Evolutionary conservation across 2,797 vertebrate genomes (phyloP).

Genomic region (Nannoperca obscura): DNA sequence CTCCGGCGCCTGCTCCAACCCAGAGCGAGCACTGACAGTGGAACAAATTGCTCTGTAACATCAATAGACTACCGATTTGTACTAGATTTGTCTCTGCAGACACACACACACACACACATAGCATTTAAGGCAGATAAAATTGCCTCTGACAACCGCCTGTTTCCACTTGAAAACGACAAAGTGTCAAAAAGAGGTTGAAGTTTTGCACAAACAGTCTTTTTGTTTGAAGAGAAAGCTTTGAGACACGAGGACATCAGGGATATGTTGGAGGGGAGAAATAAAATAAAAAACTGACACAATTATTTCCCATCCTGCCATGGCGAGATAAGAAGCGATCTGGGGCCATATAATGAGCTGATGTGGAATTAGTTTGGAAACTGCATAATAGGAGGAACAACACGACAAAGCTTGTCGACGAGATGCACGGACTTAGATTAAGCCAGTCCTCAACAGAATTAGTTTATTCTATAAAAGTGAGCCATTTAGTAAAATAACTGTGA

Average conservation of each 20-base stretch:
- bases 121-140: slow-evolving; percentile 24
- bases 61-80: slow-evolving; percentile 40
- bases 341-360: slow-evolving; percentile 64
- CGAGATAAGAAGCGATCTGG: slow-evolving; percentile 60
- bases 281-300: slow-evolving; percentile 5
- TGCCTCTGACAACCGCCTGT: slow-evolving; percentile 10
- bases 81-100: slow-evolving; percentile 36
- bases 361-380: slow-evolving; percentile 52
- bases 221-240: slow-evolving; percentile 29
- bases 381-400: slow-evolving; percentile 21
- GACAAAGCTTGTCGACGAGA: not conserved
- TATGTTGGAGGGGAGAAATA: not conserved
- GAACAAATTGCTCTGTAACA: slow-evolving; percentile 57
- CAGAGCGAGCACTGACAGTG: slow-evolving; percentile 45
- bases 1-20: slow-evolving; percentile 16
- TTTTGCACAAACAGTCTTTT: slow-evolving; percentile 26
- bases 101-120: not conserved
- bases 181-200: slow-evolving; percentile 35
- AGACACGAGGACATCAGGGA: slow-evolving; percentile 7
- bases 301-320: slow-evolving; percentile 44
- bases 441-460: not conserved
- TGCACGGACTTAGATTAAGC: slow-evolving; percentile 25
- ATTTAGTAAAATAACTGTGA: not conserved
- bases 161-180: slow-evolving; percentile 34
- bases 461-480: slow-evolving; percentile 34